Percentiles rank a stretch among this genome's conserved stretches.
These are phyloP conservation scores for Thysanoteuthis rhombus DNA, from an alignment of 2,888 invertebrate genomes.

Conservation along the genomic window DNA sequence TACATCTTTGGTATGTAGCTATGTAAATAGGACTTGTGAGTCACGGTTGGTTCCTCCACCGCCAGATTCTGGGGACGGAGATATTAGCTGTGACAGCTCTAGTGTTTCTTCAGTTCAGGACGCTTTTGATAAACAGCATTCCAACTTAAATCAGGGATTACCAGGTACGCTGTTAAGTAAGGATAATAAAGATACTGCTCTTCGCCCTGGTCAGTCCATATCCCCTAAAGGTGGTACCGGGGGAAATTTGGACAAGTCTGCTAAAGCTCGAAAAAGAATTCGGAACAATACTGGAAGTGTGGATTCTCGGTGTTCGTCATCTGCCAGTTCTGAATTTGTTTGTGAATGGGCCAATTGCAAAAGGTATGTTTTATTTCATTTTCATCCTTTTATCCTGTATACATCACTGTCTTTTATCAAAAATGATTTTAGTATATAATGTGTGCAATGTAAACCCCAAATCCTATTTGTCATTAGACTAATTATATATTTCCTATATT, in stretches of 20 bases:
- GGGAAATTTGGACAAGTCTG: constrained; percentile 35
- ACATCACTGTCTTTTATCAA: not conserved
- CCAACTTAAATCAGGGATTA: constrained; percentile 31
- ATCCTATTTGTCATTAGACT: no score
- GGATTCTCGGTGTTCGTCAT: constrained; percentile 42
- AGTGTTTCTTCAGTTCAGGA: constrained; percentile 49
- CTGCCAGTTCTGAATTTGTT: constrained; percentile 69
- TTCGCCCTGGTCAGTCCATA: constrained; percentile 25
- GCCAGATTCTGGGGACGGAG: constrained; percentile 52
- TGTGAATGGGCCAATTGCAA: constrained; percentile 95
- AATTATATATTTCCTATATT: no score
- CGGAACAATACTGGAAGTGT: constrained; percentile 46
- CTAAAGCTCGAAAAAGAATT: constrained; percentile 48
- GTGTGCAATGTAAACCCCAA: no score
- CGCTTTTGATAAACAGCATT: constrained; percentile 36
- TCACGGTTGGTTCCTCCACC: constrained; percentile 50
- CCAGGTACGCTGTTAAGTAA: constrained; percentile 27
- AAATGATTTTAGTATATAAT: not conserved
- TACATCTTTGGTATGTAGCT: constrained; percentile 31
- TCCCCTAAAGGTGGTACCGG: constrained; percentile 40
- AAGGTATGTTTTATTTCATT: constrained; percentile 66
- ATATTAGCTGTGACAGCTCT: constrained; percentile 56
- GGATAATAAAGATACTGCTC: constrained; percentile 25
- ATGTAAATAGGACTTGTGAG: constrained; percentile 32
- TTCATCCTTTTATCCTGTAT: not conserved